Conservation (phyloP, 2,888 invertebrate species). For the Thelaira solivaga region DNA sequence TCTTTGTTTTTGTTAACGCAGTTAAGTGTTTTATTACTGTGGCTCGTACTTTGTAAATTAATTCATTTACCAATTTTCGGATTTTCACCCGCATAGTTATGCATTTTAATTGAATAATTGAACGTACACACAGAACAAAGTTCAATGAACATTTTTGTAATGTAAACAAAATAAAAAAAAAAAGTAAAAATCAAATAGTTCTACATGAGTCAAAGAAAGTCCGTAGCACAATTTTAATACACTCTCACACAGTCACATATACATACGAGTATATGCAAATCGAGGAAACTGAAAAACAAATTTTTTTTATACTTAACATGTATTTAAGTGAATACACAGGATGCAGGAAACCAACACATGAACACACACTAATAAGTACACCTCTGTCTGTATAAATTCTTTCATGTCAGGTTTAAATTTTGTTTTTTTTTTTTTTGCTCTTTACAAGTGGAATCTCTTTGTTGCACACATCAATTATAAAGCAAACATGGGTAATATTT, state of each 20-base stretch:
- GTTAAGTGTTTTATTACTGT: background rate
- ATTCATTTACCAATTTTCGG: slow-evolving; percentile 32
- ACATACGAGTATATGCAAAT: background rate
- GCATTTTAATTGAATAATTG: slow-evolving; percentile 43
- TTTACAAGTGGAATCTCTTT: slow-evolving; percentile 17
- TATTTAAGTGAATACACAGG: slow-evolving; percentile 24
- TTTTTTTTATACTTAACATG: slow-evolving; percentile 23
- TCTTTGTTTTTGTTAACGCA: background rate
- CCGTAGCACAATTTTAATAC: slow-evolving; percentile 22
- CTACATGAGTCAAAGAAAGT: slow-evolving; percentile 23
- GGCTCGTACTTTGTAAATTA: background rate
- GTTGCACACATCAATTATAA: slow-evolving; percentile 41
- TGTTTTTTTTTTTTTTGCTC: no score
- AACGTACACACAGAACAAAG: slow-evolving; percentile 8
- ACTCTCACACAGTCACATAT: background rate
- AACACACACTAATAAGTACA: background rate
- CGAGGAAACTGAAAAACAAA: slow-evolving; percentile 8
- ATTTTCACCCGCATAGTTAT: slow-evolving; percentile 20
- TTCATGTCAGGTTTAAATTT: background rate
- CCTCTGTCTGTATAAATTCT: background rate
- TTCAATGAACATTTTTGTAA: slow-evolving; percentile 15
- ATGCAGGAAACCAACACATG: slow-evolving; percentile 15
- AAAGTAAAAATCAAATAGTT: background rate
- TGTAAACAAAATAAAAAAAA: no score
- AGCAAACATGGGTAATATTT: slow-evolving; percentile 40